Percentiles rank a stretch among this genome's conserved stretches.
These are phyloP conservation scores for Ennomos quercinarius DNA, from an alignment of 2,888 invertebrate genomes.

Conservation along the genomic window DNA sequence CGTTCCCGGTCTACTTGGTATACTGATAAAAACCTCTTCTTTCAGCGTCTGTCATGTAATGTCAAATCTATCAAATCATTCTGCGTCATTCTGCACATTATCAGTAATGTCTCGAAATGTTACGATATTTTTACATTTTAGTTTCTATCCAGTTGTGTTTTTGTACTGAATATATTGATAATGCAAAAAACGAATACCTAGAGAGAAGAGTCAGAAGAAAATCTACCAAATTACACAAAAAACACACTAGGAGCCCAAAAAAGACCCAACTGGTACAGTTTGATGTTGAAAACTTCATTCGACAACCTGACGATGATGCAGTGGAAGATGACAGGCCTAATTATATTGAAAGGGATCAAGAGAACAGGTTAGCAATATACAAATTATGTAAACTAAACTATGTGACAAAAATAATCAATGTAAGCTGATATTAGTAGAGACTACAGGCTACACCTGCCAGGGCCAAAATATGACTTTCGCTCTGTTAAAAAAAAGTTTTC, in stretches of 20 bases:
- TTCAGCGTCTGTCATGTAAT: not conserved
- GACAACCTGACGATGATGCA: conserved; percentile 39
- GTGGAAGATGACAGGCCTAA: conserved; percentile 33
- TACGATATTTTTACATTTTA: conserved; percentile 48
- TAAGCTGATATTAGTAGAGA: no score
- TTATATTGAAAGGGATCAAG: conserved; percentile 39
- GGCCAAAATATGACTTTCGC: no score
- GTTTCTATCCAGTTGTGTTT: conserved; percentile 47
- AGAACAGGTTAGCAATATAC: conserved; percentile 21
- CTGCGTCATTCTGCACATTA: not conserved
- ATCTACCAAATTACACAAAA: conserved; percentile 9
- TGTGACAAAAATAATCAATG: no score
- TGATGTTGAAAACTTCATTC: conserved; percentile 64
- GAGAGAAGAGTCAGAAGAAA: conserved; percentile 13
- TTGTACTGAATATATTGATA: conserved; percentile 48
- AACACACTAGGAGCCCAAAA: conserved; percentile 25
- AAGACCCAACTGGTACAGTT: conserved; percentile 53
- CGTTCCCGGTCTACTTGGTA: not conserved
- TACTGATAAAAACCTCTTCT: not conserved
- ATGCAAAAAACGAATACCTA: conserved; percentile 15
- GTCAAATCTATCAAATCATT: conserved; percentile 9
- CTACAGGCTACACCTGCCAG: no score
- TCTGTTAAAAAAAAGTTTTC: no score
- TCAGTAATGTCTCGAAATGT: conserved; percentile 45
- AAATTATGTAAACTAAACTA: not conserved